A percentile compares a stretch with the other conserved stretches of the same genome.
phyloP scores from a whole-genome alignment of 2,113 vertebrate species.

The Sinocyclocheilus maitianheensis region DNA sequence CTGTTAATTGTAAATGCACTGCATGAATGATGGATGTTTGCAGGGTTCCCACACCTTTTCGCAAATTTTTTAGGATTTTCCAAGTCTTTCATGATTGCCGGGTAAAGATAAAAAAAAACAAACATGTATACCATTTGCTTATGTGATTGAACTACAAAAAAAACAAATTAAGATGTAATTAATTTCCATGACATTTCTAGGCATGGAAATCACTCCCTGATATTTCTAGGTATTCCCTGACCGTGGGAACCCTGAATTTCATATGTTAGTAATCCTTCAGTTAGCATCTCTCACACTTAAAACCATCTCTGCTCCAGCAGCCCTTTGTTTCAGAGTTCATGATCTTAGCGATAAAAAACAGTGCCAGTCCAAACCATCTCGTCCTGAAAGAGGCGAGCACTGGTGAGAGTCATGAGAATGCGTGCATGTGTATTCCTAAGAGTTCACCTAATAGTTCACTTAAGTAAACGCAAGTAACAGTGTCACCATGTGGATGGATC shows the following conservation, averaged over 20 bases:
- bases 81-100: too few species aligned
- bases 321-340: conserved; percentile 41
- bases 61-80: neutral
- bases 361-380: conserved; percentile 50
- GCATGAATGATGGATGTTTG: conserved; percentile 32
- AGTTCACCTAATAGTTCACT: neutral
- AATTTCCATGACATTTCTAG: neutral
- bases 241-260: neutral
- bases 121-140: neutral
- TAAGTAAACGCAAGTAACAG: neutral
- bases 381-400: conserved; percentile 50
- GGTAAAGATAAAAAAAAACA: too few species aligned
- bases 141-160: neutral
- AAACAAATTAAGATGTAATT: neutral
- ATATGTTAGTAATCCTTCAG: conserved; percentile 23
- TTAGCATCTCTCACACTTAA: conserved; percentile 36
- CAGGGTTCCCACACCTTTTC: neutral
- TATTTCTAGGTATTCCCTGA: neutral
- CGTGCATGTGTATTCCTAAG: neutral
- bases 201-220: neutral
- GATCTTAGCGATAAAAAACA: conserved; percentile 50
- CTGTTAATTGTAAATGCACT: neutral
- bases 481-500: neutral
- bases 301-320: conserved; percentile 36
- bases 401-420: conserved; percentile 37